phyloP scores from a whole-genome alignment of 92 coral and sea anemone species.

The Zoanthus gigantus region DNA sequence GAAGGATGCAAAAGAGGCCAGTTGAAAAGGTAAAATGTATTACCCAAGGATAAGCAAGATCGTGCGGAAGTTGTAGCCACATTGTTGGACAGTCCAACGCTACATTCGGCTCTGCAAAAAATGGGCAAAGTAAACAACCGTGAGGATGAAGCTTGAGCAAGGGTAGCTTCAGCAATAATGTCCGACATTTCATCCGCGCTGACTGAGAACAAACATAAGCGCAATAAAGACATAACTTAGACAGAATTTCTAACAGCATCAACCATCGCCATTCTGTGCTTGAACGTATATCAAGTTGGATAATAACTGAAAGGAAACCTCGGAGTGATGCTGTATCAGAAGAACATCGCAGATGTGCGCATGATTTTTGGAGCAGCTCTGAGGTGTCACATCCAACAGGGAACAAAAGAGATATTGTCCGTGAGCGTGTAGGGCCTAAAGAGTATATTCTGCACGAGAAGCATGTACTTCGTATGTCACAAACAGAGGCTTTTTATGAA shows the following conservation, averaged over 20 bases:
- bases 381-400: background rate
- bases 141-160: background rate
- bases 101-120: background rate
- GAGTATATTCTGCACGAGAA: background rate
- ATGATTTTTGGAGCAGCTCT: conserved; percentile 18
- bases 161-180: background rate
- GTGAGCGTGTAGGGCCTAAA: background rate
- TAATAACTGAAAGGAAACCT: background rate
- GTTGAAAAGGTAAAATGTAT: background rate
- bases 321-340: background rate
- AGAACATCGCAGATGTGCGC: background rate
- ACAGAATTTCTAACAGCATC: background rate
- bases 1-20: conserved; percentile 4
- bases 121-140: background rate
- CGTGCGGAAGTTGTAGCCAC: conserved; percentile 14
- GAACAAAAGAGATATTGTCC: background rate
- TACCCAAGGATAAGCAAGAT: background rate
- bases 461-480: background rate
- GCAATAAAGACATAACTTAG: background rate
- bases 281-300: conserved; percentile 1
- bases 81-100: conserved; percentile 9
- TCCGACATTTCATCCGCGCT: background rate
- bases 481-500: background rate
- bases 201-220: background rate
- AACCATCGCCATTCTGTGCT: background rate